Percentiles rank a stretch among this genome's conserved stretches.
These are phyloP conservation scores for Diachrysia chrysitis DNA, from an alignment of 2,888 invertebrate species.

Conservation along the genomic window DNA sequence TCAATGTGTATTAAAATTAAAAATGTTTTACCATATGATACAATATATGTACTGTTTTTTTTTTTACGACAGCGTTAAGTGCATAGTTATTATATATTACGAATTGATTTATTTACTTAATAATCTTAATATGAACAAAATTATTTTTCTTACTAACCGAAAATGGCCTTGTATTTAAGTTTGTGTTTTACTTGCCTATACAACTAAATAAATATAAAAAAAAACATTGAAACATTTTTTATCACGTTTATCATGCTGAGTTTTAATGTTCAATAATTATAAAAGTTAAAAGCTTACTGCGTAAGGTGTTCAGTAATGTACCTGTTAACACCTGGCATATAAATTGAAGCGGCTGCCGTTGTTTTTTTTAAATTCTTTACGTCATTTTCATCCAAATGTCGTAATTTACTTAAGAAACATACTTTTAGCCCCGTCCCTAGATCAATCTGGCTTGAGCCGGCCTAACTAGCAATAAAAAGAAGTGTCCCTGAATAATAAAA, in stretches of 20 bases:
- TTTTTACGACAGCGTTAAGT: background rate
- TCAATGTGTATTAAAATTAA: conserved; percentile 52
- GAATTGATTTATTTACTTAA: background rate
- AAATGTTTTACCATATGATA: conserved; percentile 47
- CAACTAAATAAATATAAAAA: background rate
- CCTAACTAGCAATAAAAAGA: no score
- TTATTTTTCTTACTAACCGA: background rate
- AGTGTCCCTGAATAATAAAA: no score
- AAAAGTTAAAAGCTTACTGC: no score
- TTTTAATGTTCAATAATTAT: background rate
- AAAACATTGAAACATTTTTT: background rate
- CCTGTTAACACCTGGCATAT: no score
- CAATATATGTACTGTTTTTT: conserved; percentile 22
- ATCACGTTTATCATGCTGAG: no score
- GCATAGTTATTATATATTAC: background rate
- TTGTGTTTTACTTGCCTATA: background rate
- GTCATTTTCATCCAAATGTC: no score
- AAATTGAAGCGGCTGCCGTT: no score
- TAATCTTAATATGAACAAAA: background rate
- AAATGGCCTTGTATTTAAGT: background rate
- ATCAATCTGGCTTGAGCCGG: no score
- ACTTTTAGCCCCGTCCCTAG: no score
- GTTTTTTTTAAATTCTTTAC: no score
- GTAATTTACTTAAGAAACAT: no score
- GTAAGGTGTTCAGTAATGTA: no score